A percentile compares a stretch with the other conserved stretches of the same genome.
Evolutionary conservation across 2,797 vertebrate genomes (phyloP).

Genomic region (Urocyon cinereoargenteus): DNA sequence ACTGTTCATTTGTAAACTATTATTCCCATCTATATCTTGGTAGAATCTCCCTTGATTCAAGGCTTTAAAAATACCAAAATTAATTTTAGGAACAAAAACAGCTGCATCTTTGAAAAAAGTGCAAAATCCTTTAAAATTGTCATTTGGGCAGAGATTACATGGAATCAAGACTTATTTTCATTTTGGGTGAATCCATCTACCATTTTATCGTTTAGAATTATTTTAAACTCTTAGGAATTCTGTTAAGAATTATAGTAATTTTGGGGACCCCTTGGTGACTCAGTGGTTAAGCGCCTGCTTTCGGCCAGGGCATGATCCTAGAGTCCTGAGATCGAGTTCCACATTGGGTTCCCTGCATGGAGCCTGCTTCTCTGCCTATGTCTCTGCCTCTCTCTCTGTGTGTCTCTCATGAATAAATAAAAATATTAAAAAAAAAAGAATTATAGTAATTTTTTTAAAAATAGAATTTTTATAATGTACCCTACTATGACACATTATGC

Average conservation of each 20-base stretch:
- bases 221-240: constrained; percentile 26
- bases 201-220: constrained; percentile 46
- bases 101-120: constrained; percentile 15
- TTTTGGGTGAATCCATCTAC: constrained; percentile 31
- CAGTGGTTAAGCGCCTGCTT: too few relatives aligned
- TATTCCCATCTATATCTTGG: constrained; percentile 2
- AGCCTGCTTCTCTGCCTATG: too few relatives aligned
- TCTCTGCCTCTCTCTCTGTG: too few relatives aligned
- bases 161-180: constrained; percentile 41
- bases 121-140: constrained; percentile 27
- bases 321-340: too few relatives aligned
- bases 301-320: too few relatives aligned
- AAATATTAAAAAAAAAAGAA: not conserved
- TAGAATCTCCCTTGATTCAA: constrained; percentile 39
- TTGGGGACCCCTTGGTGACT: not conserved
- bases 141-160: not conserved
- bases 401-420: too few relatives aligned
- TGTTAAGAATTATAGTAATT: constrained; percentile 12
- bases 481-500: not conserved
- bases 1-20: constrained; percentile 36
- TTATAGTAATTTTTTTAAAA: constrained; percentile 22
- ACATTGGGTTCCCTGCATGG: too few relatives aligned
- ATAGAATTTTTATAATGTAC: not conserved
- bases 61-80: constrained; percentile 34
- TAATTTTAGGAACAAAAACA: constrained; percentile 59